Evolutionary conservation across 2,888 invertebrate species (phyloP), one percentile per base, ranked within the genome.

Genomic region (Pollenia angustigena): DNA sequence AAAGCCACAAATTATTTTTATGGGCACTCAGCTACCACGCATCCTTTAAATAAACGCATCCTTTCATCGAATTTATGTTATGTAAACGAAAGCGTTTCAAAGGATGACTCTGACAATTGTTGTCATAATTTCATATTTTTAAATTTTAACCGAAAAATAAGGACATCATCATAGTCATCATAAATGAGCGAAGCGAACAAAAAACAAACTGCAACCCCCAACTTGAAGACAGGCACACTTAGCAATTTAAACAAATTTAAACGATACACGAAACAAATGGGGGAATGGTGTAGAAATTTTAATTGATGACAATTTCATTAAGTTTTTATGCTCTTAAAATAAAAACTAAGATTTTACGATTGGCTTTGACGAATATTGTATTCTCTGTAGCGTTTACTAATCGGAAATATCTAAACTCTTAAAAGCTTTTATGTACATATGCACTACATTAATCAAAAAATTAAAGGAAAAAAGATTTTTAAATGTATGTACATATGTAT

Each of bases 241-340:
- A 69, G 80, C 81, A 82, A 85, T 87, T 87, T 85, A 85, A 87
- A 76, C 75, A 85, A 85, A 85, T 87, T 82, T 80, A 74, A 87
- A 81, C 68, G 87, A 81, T 78, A 75, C 69, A 82, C 81, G 81
- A 56, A 80, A 72, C 79, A 85, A 87, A 85, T 80, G 79, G 71
- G 74, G 68, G 82, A 85, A 85, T 87, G 85, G 82, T 85, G 88
- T 82, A 85, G 89, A 89, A 90, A 91, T 92, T 92, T 92, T 92
- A 91, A 92, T 92, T 92, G 92, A 92, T 92, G 92, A 92, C 92
- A 91, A 92, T 91, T 92, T 92, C 91, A 92, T 92, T 92, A 92
- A 91, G 90, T 89, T 89, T 88, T 88, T 69, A 54, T 85, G 56
- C 32, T 58, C 8, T 68, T 44, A 48, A 80, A 80, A 52, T 52